Conservation (phyloP, 2,888 invertebrate genomes). For the Agriopis leucophaearia region DNA sequence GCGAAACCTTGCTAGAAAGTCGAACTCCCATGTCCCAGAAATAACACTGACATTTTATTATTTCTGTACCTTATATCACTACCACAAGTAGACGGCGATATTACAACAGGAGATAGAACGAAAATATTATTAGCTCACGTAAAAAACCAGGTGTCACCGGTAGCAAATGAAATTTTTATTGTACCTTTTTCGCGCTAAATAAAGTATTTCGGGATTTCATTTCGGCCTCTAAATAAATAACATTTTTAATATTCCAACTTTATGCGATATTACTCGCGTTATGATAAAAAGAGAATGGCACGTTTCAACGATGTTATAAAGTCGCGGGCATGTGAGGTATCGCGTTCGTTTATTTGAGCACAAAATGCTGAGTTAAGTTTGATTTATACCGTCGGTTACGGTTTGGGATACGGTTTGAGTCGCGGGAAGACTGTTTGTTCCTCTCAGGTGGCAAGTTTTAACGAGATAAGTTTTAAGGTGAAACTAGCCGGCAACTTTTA, state of each 20-base stretch:
- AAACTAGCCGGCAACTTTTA: conserved; percentile 80
- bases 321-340: conserved; percentile 31
- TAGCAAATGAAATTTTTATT: conserved; percentile 50
- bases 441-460: conserved; percentile 80
- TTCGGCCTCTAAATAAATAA: conserved; percentile 40
- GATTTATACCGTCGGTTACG: conserved; percentile 57
- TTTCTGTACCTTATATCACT: conserved; percentile 32
- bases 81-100: conserved; percentile 27
- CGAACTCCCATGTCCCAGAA: conserved; percentile 51
- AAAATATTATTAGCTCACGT: conserved; percentile 41
- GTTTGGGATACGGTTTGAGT: conserved; percentile 60
- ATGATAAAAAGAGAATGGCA: conserved; percentile 43
- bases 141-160: conserved; percentile 46
- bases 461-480: conserved; percentile 77
- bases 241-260: conserved; percentile 47
- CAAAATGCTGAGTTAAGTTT: conserved; percentile 49
- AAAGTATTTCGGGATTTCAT: conserved; percentile 47
- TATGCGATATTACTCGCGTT: conserved; percentile 42
- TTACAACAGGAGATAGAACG: conserved; percentile 32
- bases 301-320: conserved; percentile 44
- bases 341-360: conserved; percentile 20
- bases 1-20: conserved; percentile 49
- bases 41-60: conserved; percentile 56
- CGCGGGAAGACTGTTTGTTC: conserved; percentile 73
- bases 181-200: conserved; percentile 41